phyloP scores from a whole-genome alignment of 2,888 invertebrate genomes.

The Proisotoma minuta region DNA sequence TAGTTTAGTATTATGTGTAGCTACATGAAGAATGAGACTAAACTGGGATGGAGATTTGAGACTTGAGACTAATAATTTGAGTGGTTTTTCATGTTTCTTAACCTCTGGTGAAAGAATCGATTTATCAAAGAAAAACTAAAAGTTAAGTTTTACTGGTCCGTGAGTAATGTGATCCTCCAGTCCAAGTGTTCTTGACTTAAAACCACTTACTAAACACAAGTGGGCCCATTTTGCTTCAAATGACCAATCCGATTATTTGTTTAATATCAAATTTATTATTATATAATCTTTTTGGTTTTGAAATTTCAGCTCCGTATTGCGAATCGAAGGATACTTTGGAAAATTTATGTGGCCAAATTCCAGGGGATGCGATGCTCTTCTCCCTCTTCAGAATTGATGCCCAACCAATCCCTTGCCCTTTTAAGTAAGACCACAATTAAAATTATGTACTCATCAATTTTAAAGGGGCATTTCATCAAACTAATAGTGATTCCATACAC shows the following conservation, averaged over 20 bases:
- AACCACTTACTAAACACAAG: too few species aligned
- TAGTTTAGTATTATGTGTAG: too few species aligned
- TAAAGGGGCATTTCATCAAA: too few species aligned
- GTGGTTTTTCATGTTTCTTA: constrained; percentile 16
- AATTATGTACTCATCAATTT: too few species aligned
- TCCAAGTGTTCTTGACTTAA: too few species aligned
- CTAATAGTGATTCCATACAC: too few species aligned
- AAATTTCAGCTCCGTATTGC: constrained; percentile 53
- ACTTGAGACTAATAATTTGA: constrained; percentile 11
- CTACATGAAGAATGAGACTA: background rate
- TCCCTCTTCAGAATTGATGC: constrained; percentile 71
- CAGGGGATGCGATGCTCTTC: constrained; percentile 67
- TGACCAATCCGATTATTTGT: background rate
- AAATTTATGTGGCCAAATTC: constrained; percentile 64
- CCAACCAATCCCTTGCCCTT: constrained; percentile 69
- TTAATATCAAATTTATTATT: background rate
- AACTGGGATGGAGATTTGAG: background rate
- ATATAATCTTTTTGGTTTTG: background rate
- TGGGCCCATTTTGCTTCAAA: background rate
- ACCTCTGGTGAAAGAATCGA: constrained; percentile 11
- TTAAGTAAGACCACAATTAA: too few species aligned
- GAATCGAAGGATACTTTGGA: constrained; percentile 57
- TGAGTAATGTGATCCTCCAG: too few species aligned
- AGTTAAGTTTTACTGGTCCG: too few species aligned
- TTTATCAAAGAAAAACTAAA: constrained; percentile 13